Percentiles rank a stretch among this genome's conserved stretches.
These are phyloP conservation scores for Moxostoma hubbsi DNA, from an alignment of 2,797 vertebrate species.

Conservation along the genomic window DNA sequence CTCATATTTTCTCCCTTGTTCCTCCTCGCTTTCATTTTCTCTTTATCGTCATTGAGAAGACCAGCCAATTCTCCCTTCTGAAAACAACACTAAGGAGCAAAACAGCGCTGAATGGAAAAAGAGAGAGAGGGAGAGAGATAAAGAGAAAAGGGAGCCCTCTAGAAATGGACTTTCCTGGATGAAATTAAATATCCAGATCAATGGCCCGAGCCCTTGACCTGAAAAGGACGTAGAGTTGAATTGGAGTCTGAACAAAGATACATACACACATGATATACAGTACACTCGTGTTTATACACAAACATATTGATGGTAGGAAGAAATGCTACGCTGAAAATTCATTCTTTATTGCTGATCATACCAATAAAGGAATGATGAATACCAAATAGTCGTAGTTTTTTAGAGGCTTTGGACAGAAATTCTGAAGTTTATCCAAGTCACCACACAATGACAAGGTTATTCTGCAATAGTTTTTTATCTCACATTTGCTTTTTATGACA, in stretches of 20 bases:
- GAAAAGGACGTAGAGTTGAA: slow-evolving; percentile 1
- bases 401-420: too few species aligned
- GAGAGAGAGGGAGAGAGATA: too few species aligned
- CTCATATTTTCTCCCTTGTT: slow-evolving; percentile 36
- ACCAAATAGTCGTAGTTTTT: too few species aligned
- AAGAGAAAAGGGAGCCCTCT: slow-evolving; percentile 42
- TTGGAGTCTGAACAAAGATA: neutral
- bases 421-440: too few species aligned
- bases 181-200: slow-evolving; percentile 53
- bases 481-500: too few species aligned
- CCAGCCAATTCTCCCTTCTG: slow-evolving; percentile 33
- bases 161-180: slow-evolving; percentile 40
- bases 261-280: neutral
- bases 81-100: slow-evolving; percentile 46
- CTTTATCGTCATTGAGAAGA: slow-evolving; percentile 41
- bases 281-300: neutral
- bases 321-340: slow-evolving; percentile 3
- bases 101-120: slow-evolving; percentile 25
- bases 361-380: neutral
- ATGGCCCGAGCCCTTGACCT: slow-evolving; percentile 26
- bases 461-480: too few species aligned
- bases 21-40: slow-evolving; percentile 44
- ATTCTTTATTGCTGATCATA: neutral
- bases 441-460: too few species aligned
- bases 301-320: neutral